Percentiles rank a stretch among this genome's conserved stretches.
phyloP scores from a whole-genome alignment of 2,888 invertebrate species.

The Metacarcinus magister region DNA sequence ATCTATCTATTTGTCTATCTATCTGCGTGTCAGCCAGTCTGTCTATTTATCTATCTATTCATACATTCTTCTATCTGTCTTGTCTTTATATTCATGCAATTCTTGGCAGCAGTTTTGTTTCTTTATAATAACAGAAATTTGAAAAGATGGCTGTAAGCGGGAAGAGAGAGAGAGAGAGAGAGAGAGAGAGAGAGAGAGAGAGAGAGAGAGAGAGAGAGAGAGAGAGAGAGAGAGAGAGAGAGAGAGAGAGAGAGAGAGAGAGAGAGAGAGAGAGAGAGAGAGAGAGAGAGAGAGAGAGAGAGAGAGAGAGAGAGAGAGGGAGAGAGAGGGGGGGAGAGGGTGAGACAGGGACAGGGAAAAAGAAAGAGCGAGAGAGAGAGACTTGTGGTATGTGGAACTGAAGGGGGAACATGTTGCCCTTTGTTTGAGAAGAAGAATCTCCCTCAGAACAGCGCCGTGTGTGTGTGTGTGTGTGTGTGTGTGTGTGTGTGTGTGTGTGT shows the following conservation, averaged over 20 bases:
- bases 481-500: conserved; percentile 26
- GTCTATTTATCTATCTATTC: neutral
- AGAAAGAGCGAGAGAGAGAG: neutral
- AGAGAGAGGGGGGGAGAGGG: neutral
- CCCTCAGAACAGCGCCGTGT: neutral
- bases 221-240: neutral
- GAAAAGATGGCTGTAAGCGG: neutral
- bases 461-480: conserved; percentile 26
- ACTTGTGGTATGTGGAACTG: neutral
- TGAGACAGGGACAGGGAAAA: neutral
- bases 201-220: neutral
- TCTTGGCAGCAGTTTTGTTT: neutral
- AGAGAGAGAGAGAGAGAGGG: neutral
- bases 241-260: neutral
- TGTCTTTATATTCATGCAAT: neutral
- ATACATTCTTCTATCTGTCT: neutral
- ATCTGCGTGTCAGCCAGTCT: neutral
- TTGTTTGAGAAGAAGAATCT: neutral
- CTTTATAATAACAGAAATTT: neutral
- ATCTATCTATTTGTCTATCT: neutral
- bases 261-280: neutral
- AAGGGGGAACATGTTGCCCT: neutral
- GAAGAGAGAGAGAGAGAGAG: neutral
- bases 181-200: neutral
- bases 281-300: neutral